These are phyloP conservation scores for Lacerta bilineata DNA, from an alignment of 2,797 vertebrate genomes.

Conservation along the genomic window DNA sequence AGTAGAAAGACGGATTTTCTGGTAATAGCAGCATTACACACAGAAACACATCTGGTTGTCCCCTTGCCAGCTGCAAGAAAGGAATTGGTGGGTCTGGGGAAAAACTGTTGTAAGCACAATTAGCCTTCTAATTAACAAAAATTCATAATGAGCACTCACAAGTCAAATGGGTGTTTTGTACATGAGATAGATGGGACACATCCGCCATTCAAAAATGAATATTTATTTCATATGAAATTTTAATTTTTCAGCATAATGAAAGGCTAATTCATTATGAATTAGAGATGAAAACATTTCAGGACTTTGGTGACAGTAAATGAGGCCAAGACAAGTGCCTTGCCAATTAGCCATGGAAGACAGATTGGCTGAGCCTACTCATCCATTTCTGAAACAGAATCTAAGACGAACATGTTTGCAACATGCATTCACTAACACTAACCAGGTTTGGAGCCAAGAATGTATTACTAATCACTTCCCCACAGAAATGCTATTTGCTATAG, in stretches of 20 bases:
- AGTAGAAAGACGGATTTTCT: no score
- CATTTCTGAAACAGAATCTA: background rate
- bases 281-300: slow-evolving; percentile 63
- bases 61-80: background rate
- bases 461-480: background rate
- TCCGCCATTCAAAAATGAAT: slow-evolving; percentile 70
- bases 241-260: slow-evolving; percentile 49
- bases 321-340: slow-evolving; percentile 43
- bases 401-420: background rate
- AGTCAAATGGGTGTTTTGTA: slow-evolving; percentile 23
- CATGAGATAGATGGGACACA: slow-evolving; percentile 28
- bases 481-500: background rate
- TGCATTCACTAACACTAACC: background rate
- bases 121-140: slow-evolving; percentile 26
- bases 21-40: background rate
- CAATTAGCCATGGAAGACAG: slow-evolving; percentile 16
- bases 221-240: slow-evolving; percentile 78
- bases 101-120: background rate
- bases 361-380: background rate
- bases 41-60: background rate
- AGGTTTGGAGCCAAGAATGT: background rate
- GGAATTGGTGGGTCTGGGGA: background rate
- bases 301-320: slow-evolving; percentile 46
- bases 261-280: slow-evolving; percentile 69
- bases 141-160: background rate